Evolutionary conservation across 1,140 invertebrate genomes (phyloP).

Genomic region (Ptiloglossa arizonensis): DNA sequence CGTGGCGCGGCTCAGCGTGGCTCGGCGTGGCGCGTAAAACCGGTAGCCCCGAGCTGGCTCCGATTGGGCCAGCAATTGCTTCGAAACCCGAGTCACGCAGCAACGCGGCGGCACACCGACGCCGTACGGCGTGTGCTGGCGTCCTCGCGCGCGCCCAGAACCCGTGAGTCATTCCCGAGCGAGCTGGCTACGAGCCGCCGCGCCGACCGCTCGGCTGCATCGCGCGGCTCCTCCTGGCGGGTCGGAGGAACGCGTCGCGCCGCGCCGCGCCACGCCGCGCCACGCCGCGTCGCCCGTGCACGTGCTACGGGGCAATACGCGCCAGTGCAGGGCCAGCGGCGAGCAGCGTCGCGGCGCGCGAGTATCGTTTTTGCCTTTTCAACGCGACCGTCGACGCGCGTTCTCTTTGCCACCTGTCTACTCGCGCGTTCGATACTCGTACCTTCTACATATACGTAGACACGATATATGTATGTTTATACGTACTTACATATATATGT

Average conservation of each 20-base stretch:
- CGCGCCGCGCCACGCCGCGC: too few species aligned
- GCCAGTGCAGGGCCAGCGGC: slow-evolving; percentile 52
- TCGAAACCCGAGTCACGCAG: slow-evolving; percentile 46
- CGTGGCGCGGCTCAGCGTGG: background rate
- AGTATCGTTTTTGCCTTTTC: slow-evolving; percentile 38
- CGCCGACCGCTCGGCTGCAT: slow-evolving; percentile 54
- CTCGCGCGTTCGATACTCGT: slow-evolving; percentile 11
- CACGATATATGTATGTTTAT: too few species aligned
- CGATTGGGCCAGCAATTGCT: slow-evolving; percentile 18
- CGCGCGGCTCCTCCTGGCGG: slow-evolving; percentile 58
- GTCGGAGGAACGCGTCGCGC: slow-evolving; percentile 14
- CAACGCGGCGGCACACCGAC: background rate
- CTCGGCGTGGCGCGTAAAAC: background rate
- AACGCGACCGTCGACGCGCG: slow-evolving; percentile 23
- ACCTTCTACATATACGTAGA: too few species aligned
- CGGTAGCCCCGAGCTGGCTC: background rate
- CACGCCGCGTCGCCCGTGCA: slow-evolving; percentile 65
- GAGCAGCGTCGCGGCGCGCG: slow-evolving; percentile 48
- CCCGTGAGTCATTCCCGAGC: slow-evolving; percentile 67
- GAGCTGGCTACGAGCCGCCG: slow-evolving; percentile 53
- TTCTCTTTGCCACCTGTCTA: slow-evolving; percentile 35
- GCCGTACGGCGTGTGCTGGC: slow-evolving; percentile 27
- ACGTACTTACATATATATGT: too few species aligned
- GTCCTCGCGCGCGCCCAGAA: slow-evolving; percentile 35
- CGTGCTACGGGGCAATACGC: slow-evolving; percentile 62